These are phyloP conservation scores for Synanthedon tipuliformis DNA, from an alignment of 2,888 invertebrate species.

Conservation along the genomic window DNA sequence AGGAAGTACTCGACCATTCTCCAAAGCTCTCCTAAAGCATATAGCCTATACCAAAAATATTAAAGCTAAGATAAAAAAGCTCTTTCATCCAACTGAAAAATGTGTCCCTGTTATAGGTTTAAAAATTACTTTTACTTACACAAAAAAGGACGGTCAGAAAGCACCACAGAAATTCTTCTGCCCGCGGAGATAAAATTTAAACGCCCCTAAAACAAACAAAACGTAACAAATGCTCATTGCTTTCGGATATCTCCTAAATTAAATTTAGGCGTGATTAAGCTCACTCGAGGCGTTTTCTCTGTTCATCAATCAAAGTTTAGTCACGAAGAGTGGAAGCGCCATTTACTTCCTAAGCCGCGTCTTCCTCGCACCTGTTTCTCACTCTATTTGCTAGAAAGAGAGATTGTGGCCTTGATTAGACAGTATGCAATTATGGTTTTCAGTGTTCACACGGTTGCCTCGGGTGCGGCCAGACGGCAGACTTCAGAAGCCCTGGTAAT, in stretches of 20 bases:
- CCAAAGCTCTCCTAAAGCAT: too few relatives aligned
- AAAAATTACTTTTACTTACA: too few relatives aligned
- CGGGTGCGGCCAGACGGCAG: slow-evolving; percentile 40
- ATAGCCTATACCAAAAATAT: too few relatives aligned
- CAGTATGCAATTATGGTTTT: slow-evolving; percentile 47
- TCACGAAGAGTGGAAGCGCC: slow-evolving; percentile 42
- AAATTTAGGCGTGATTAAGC: slow-evolving; percentile 64
- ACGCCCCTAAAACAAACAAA: slow-evolving; percentile 57
- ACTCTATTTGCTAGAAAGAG: slow-evolving; percentile 21
- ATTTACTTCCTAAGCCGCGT: slow-evolving; percentile 45
- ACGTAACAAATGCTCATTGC: slow-evolving; percentile 40
- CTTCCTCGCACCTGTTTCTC: slow-evolving; percentile 25
- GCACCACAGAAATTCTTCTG: background rate
- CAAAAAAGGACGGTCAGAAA: too few relatives aligned
- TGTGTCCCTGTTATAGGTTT: too few relatives aligned
- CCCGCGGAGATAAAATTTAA: slow-evolving; percentile 21
- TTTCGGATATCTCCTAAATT: slow-evolving; percentile 58
- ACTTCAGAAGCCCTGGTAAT: slow-evolving; percentile 62
- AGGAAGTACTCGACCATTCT: too few relatives aligned
- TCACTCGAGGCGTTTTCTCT: slow-evolving; percentile 66
- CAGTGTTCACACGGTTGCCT: slow-evolving; percentile 55
- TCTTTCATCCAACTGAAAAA: too few relatives aligned
- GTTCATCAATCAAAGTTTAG: slow-evolving; percentile 64
- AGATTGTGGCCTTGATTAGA: slow-evolving; percentile 39
- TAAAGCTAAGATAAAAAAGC: too few relatives aligned